phyloP scores from a whole-genome alignment of 2,888 invertebrate species.

The Pheosia tremula region DNA sequence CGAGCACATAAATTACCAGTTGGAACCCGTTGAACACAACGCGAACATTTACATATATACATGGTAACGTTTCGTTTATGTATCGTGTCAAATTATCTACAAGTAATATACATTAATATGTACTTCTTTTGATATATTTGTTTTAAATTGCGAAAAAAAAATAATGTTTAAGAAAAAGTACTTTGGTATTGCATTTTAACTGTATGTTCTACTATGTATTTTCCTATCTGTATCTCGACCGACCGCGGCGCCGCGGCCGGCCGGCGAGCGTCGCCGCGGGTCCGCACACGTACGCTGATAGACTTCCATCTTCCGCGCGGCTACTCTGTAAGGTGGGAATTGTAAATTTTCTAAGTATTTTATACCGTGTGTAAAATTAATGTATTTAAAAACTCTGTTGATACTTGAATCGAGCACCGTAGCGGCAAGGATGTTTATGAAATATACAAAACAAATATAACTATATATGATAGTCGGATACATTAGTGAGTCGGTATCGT shows the following conservation, averaged over 20 bases:
- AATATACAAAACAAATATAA: conserved; percentile 41
- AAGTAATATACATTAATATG: conserved; percentile 68
- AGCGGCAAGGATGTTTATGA: conserved; percentile 49
- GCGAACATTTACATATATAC: conserved; percentile 34
- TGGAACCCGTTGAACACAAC: conserved; percentile 28
- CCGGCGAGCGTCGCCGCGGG: conserved; percentile 20
- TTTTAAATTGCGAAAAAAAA: conserved; percentile 71
- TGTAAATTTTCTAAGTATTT: conserved; percentile 84
- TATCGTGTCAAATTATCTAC: conserved; percentile 73
- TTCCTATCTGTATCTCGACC: conserved; percentile 51
- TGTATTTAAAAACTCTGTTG: conserved; percentile 68
- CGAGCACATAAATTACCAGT: conserved; percentile 42
- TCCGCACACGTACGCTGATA: not conserved
- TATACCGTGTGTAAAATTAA: conserved; percentile 79
- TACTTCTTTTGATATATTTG: conserved; percentile 79
- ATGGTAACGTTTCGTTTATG: conserved; percentile 56
- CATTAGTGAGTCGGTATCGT: conserved; percentile 54
- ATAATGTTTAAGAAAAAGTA: conserved; percentile 77
- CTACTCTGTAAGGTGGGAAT: conserved; percentile 70
- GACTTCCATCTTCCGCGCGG: conserved; percentile 55
- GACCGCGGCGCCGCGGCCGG: conserved; percentile 31
- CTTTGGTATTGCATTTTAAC: conserved; percentile 80
- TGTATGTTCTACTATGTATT: conserved; percentile 73
- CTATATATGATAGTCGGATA: conserved; percentile 47
- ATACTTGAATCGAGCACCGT: conserved; percentile 56